phyloP scores from a whole-genome alignment of 2,888 invertebrate species.

The Lamproptera curius region DNA sequence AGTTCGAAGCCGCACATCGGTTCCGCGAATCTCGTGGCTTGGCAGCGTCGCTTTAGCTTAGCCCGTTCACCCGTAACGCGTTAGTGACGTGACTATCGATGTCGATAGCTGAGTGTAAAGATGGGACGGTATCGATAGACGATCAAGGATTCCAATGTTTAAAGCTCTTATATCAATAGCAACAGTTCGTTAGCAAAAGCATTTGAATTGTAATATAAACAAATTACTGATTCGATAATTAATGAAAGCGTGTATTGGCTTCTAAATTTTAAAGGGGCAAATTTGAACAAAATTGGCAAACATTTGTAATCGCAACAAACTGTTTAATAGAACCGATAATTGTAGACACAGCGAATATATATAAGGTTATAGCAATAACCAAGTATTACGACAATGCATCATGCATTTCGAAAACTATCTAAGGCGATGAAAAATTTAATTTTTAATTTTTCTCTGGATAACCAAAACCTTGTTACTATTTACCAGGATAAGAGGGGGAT shows the following conservation, averaged over 20 bases:
- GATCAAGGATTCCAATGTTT: neutral
- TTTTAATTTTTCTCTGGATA: too few species aligned
- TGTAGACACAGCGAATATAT: neutral
- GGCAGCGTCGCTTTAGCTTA: conserved; percentile 55
- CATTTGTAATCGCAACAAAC: too few species aligned
- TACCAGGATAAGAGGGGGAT: too few species aligned
- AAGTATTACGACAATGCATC: too few species aligned
- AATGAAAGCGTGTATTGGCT: neutral
- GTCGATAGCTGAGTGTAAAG: conserved; percentile 4
- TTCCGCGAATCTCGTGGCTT: conserved; percentile 53
- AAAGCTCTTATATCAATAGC: neutral
- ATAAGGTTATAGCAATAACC: too few species aligned
- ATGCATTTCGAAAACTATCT: too few species aligned
- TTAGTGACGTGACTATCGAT: conserved; percentile 33
- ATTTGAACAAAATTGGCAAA: neutral
- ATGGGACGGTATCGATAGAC: too few species aligned
- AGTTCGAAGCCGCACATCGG: conserved; percentile 2
- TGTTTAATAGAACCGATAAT: neutral
- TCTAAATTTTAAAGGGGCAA: neutral
- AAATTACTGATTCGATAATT: neutral
- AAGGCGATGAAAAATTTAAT: too few species aligned
- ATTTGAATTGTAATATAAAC: neutral
- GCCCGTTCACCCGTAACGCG: conserved; percentile 48
- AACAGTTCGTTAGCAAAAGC: neutral
- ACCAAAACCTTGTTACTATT: too few species aligned